A percentile compares a stretch with the other conserved stretches of the same genome.
phyloP scores from a whole-genome alignment of 64 coral and sea anemone species.

The Dendronephthya gigantea region DNA sequence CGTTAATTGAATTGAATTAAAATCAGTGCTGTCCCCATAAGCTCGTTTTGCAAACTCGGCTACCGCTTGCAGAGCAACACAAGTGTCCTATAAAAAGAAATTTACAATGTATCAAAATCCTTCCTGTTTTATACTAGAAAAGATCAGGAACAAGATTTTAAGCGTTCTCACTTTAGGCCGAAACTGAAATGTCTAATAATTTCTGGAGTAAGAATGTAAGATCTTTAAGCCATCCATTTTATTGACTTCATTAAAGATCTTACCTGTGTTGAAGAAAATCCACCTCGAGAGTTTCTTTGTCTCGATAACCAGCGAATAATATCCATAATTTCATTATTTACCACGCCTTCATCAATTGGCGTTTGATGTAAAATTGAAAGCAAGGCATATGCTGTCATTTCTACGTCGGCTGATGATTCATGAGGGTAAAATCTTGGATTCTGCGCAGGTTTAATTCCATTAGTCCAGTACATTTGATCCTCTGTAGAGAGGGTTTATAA shows the following conservation, averaged over 20 bases:
- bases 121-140: no score
- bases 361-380: slow-evolving; percentile 26
- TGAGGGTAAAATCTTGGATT: neutral
- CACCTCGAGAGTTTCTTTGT: slow-evolving; percentile 55
- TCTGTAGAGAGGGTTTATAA: neutral
- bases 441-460: neutral
- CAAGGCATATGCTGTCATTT: no score
- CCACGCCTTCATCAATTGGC: neutral
- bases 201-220: no score
- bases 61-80: slow-evolving; percentile 73
- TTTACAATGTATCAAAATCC: no score
- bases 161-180: no score
- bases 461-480: neutral
- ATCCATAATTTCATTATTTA: neutral
- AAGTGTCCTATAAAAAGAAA: slow-evolving; percentile 48
- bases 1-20: no score
- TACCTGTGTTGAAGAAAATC: slow-evolving; percentile 72
- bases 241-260: neutral
- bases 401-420: no score
- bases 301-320: slow-evolving; percentile 63
- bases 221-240: no score
- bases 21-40: no score
- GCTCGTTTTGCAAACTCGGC: slow-evolving; percentile 42
- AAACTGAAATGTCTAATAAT: no score
- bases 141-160: no score